A percentile compares a stretch with the other conserved stretches of the same genome.
Evolutionary conservation across 2,797 vertebrate species (phyloP).

Genomic region (Tapera naevia): DNA sequence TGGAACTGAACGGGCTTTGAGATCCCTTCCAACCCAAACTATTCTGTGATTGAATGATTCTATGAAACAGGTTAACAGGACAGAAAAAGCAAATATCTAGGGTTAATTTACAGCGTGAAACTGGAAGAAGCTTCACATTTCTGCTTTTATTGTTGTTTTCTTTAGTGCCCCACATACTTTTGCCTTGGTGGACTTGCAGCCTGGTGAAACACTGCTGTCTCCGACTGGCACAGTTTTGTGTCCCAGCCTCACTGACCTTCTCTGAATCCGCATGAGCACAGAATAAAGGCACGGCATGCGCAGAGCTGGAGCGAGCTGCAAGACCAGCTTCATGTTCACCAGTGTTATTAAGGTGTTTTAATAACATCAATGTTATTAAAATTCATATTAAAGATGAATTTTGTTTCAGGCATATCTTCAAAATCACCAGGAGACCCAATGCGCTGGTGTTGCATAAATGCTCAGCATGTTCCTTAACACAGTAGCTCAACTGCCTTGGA

Average conservation of each 20-base stretch:
- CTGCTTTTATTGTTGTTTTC: neutral
- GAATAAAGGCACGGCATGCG: fast-evolving
- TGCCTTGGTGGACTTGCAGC: fast-evolving
- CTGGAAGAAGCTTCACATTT: neutral
- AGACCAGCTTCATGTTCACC: fast-evolving
- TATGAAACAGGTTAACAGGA: too few relatives aligned
- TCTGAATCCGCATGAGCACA: neutral
- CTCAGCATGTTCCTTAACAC: neutral
- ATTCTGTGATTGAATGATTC: too few relatives aligned
- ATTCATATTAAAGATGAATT: constrained; percentile 55
- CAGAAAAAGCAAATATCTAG: neutral
- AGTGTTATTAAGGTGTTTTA: neutral
- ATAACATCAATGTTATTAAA: too few relatives aligned
- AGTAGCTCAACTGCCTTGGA: neutral
- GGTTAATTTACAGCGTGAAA: neutral
- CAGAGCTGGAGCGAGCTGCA: neutral
- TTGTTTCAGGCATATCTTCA: neutral
- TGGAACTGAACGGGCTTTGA: too few relatives aligned
- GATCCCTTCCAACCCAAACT: too few relatives aligned
- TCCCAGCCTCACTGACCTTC: neutral
- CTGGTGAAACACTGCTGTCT: fast-evolving
- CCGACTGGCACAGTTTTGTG: fast-evolving
- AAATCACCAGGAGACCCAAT: neutral
- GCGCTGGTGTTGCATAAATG: neutral
- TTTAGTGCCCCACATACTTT: neutral